Evolutionary conservation across 2,888 invertebrate species (phyloP).

Genomic region (Crematogaster levior): DNA sequence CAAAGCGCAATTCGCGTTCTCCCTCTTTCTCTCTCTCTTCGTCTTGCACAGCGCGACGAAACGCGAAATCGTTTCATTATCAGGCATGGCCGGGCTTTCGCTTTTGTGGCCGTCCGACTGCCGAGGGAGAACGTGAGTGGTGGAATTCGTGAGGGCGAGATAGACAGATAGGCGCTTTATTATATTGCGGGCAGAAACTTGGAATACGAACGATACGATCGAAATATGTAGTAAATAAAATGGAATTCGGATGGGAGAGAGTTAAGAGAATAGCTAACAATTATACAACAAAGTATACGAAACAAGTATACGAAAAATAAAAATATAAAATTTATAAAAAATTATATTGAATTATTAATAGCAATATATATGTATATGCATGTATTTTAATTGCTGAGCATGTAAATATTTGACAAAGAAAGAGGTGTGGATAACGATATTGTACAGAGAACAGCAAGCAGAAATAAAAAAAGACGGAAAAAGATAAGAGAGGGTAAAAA

Average conservation of each 20-base stretch:
- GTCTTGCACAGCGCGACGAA: slow-evolving; percentile 66
- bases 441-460: slow-evolving; percentile 14
- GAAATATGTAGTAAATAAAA: slow-evolving; percentile 5
- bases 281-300: not conserved
- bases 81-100: slow-evolving; percentile 65
- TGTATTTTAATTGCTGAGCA: not conserved
- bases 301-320: not conserved
- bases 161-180: slow-evolving; percentile 31
- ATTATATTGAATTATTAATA: not conserved
- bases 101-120: slow-evolving; percentile 63
- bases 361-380: not conserved
- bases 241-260: not conserved
- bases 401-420: not conserved
- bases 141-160: slow-evolving; percentile 23
- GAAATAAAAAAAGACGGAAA: not conserved
- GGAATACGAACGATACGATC: slow-evolving; percentile 17
- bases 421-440: not conserved
- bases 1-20: slow-evolving; percentile 65
- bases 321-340: not conserved
- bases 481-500: slow-evolving; percentile 12
- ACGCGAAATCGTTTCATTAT: slow-evolving; percentile 76
- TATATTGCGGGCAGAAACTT: slow-evolving; percentile 11
- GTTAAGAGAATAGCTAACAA: not conserved
- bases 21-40: not conserved
- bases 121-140: slow-evolving; percentile 27